Base-by-base conservation (phyloP, 1,140 invertebrate genomes). In the Dendroctonus ponderosae region DNA sequence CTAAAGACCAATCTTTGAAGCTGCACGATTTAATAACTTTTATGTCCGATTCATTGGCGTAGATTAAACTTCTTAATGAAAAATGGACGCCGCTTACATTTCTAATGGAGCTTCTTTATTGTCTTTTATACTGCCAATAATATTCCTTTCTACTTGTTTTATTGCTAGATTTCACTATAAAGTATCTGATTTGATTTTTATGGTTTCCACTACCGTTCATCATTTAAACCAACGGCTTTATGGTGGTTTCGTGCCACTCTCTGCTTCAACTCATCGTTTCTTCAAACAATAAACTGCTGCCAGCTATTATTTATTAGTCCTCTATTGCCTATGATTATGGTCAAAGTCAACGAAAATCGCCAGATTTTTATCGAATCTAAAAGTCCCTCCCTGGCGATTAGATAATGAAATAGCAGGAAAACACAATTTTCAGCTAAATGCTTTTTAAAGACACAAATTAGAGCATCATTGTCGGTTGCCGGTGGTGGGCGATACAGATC, bases 1-100 rank as follows among this genome's bases (percentile, higher is more conserved):
- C 66, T 63, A 69, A 71, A 70, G 69, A 69, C 67, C 72, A 73
- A 73, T 73, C 70, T 71, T 65, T 69, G 54, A 61, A 67, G 68
- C 66, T 66, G 70, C 70, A 71, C 70, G 72, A 71, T 72, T 74
- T 74, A 74, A 74, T 74, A 74, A 72, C 68, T 72, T 74, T 70
- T 64, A 69, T 67, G 70, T 70, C 70, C 67, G 69, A 72, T 70
- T 64, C 72, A 74, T 74, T 74, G 72, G 70, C 71, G 72, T 73
- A 73, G 72, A 74, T 72, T 72, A 72, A 71, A 70, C 52, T 68
- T 65, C 68, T 57, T 73, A 73, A 73, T 73, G 71, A 73, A 73
- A 73, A 73, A 71, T 71, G 70, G 58, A 73, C 71, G 71, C 46
- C 60, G 57, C 62, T 60, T 50, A 73, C 70, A 73, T 73, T 71